phyloP scores from a whole-genome alignment of 2,113 vertebrate species.

The Neogale vison region DNA sequence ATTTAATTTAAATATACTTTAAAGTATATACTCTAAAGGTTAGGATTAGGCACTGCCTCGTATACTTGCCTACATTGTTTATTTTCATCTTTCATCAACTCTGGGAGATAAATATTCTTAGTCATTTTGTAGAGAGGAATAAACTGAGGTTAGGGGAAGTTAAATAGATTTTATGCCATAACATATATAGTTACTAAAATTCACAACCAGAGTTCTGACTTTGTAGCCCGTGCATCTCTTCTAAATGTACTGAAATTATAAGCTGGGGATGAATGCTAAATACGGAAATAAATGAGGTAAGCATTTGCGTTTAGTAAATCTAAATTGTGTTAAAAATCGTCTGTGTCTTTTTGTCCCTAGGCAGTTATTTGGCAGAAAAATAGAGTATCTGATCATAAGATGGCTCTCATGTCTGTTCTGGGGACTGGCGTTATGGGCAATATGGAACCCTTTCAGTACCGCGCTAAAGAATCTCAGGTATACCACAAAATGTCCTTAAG shows the following conservation, averaged over 20 bases:
- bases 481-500: background rate
- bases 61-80: background rate
- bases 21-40: background rate
- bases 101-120: background rate
- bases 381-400: constrained; percentile 92
- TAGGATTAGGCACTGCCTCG: background rate
- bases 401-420: constrained; percentile 93
- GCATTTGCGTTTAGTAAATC: constrained; percentile 78
- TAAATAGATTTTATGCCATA: background rate
- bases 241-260: background rate
- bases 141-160: background rate
- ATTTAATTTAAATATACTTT: background rate
- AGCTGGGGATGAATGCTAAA: background rate
- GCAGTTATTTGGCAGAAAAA: constrained; percentile 95
- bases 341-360: constrained; percentile 88
- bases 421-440: constrained; percentile 89
- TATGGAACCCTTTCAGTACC: constrained; percentile 91
- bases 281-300: background rate
- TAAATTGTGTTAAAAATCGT: constrained; percentile 83
- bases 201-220: background rate
- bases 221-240: background rate
- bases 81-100: constrained; percentile 2
- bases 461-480: constrained; percentile 92
- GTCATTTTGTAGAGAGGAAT: background rate
- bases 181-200: background rate